Percentiles rank a stretch among this genome's conserved stretches.
Evolutionary conservation across 2,888 invertebrate genomes (phyloP).

Genomic region (Brenthis daphne): DNA sequence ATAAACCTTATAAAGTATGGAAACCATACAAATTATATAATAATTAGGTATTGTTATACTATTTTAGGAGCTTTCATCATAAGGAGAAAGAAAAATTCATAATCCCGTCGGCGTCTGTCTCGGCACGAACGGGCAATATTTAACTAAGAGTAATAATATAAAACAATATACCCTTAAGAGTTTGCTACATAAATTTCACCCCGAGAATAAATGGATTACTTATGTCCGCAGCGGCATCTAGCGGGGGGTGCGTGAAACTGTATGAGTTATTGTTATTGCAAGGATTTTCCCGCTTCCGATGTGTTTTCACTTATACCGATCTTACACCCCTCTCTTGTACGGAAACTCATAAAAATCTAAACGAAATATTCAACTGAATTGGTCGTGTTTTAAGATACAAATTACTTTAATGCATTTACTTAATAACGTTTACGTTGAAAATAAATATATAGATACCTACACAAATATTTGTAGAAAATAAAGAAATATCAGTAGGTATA

Average conservation of each 20-base stretch:
- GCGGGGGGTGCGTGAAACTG: conserved; percentile 71
- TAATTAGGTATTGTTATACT: not conserved
- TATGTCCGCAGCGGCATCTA: conserved; percentile 78
- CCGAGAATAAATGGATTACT: conserved; percentile 82
- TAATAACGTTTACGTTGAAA: not conserved
- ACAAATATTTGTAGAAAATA: too few species aligned
- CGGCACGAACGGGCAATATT: conserved; percentile 65
- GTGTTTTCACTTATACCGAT: conserved; percentile 79
- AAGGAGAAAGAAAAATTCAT: conserved; percentile 34
- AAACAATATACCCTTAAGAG: conserved; percentile 77
- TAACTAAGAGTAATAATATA: conserved; percentile 74
- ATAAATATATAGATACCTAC: too few species aligned
- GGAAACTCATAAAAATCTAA: conserved; percentile 73
- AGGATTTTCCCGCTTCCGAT: conserved; percentile 76
- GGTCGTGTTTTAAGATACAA: conserved; percentile 32
- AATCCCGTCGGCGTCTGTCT: conserved; percentile 54
- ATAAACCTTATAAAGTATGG: not conserved
- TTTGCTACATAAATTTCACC: conserved; percentile 78
- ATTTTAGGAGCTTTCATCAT: conserved; percentile 2
- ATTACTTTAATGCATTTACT: conserved; percentile 2
- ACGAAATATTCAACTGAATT: conserved; percentile 57
- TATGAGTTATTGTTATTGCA: conserved; percentile 80
- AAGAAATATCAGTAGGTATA: too few species aligned
- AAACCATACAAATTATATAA: not conserved
- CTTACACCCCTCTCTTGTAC: conserved; percentile 77